Evolutionary conservation across 2,797 vertebrate species (phyloP).

Genomic region (Lagodon rhomboides): DNA sequence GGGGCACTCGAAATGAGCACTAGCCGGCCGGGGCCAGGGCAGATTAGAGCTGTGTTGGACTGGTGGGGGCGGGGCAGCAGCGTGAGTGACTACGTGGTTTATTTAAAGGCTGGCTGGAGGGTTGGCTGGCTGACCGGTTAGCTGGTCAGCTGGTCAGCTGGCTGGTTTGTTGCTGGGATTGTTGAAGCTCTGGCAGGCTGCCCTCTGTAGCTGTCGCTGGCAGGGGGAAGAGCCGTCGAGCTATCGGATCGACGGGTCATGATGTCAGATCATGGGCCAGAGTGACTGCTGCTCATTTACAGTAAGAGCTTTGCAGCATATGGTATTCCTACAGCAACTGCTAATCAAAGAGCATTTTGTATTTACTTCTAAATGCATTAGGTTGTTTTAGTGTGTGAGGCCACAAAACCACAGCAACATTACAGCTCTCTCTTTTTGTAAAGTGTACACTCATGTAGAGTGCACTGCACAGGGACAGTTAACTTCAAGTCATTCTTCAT

Average conservation of each 20-base stretch:
- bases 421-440: background rate
- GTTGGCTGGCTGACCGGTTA: conserved; percentile 26
- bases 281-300: conserved; percentile 52
- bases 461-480: background rate
- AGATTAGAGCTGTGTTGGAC: conserved; percentile 72
- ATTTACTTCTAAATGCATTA: conserved; percentile 26
- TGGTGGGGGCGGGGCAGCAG: conserved; percentile 38
- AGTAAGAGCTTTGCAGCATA: conserved; percentile 38
- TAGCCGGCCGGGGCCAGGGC: conserved; percentile 48
- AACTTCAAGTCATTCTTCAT: conserved; percentile 1
- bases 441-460: background rate
- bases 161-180: conserved; percentile 40
- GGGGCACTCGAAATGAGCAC: conserved; percentile 76
- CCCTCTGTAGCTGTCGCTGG: conserved; percentile 53
- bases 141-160: conserved; percentile 23
- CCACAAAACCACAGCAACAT: background rate
- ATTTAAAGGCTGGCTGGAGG: conserved; percentile 52
- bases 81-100: conserved; percentile 47
- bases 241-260: conserved; percentile 56
- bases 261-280: conserved; percentile 50
- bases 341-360: conserved; percentile 45
- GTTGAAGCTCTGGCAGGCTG: conserved; percentile 55
- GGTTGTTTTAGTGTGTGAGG: conserved; percentile 8
- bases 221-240: conserved; percentile 53
- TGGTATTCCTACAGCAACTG: conserved; percentile 8